phyloP scores from a whole-genome alignment of 2,113 vertebrate species.

The Hydropotes inermis region DNA sequence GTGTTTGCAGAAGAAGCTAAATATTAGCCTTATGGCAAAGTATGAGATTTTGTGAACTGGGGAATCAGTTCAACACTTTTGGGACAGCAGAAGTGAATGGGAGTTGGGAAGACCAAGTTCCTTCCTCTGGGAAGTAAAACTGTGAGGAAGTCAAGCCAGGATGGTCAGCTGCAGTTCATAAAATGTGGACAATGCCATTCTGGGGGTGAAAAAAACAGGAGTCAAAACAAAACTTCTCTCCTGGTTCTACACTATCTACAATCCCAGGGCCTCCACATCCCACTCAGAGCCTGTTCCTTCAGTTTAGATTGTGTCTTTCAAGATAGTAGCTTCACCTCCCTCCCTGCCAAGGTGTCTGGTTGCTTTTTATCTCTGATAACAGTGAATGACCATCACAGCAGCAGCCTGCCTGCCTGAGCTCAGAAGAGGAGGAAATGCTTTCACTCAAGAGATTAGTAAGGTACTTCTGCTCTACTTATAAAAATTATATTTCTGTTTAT shows the following conservation, averaged over 20 bases:
- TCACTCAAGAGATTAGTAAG: neutral
- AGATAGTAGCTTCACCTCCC: neutral
- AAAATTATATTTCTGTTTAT: neutral
- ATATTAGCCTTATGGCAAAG: neutral
- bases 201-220: neutral
- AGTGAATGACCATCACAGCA: no score
- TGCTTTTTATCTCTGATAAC: neutral
- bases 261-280: neutral
- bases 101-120: neutral
- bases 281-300: neutral
- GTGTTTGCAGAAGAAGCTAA: neutral
- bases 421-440: neutral
- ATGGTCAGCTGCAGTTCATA: neutral
- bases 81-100: neutral
- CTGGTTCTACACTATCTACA: neutral
- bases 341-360: neutral
- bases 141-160: neutral
- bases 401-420: neutral
- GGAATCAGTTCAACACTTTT: neutral
- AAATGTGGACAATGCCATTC: neutral
- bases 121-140: neutral
- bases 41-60: neutral
- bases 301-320: neutral
- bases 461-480: neutral
- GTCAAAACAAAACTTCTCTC: neutral